Percentiles rank a stretch among this genome's conserved stretches.
These are phyloP conservation scores for Gadopsis marmoratus DNA, from an alignment of 2,797 vertebrate species.

Conservation along the genomic window DNA sequence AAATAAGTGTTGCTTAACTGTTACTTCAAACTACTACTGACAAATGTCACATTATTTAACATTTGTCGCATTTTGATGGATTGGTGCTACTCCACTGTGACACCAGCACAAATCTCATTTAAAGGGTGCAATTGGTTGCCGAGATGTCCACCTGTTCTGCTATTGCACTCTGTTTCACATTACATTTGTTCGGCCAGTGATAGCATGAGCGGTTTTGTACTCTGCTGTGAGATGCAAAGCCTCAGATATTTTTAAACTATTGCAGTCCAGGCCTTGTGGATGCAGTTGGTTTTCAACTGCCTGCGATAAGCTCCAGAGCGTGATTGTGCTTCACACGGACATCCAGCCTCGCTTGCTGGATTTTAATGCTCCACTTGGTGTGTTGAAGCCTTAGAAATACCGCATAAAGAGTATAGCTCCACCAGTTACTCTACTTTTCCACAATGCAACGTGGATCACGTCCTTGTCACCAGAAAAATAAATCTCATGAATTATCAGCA, in stretches of 20 bases:
- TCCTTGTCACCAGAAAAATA: constrained; percentile 21
- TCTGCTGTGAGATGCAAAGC: constrained; percentile 49
- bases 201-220: constrained; percentile 40
- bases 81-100: constrained; percentile 24
- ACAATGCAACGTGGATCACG: constrained; percentile 20
- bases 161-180: constrained; percentile 50
- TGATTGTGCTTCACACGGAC: constrained; percentile 51
- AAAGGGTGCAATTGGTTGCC: constrained; percentile 47
- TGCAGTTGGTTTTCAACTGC: constrained; percentile 45
- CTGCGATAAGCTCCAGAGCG: constrained; percentile 51
- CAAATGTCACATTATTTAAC: constrained; percentile 1
- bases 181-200: constrained; percentile 48
- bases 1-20: constrained; percentile 54
- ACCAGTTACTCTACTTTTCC: constrained; percentile 13
- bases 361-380: constrained; percentile 51
- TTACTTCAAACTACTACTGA: constrained; percentile 10
- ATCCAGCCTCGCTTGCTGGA: constrained; percentile 27
- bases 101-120: constrained; percentile 49
- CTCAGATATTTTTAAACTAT: constrained; percentile 52
- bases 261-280: constrained; percentile 34
- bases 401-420: constrained; percentile 29
- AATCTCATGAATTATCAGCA: constrained; percentile 42
- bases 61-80: constrained; percentile 14
- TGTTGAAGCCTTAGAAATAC: constrained; percentile 18
- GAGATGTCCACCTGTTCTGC: constrained; percentile 30